Base-by-base conservation (phyloP, 2,888 invertebrate species). In the Acanthosepion esculentum region DNA sequence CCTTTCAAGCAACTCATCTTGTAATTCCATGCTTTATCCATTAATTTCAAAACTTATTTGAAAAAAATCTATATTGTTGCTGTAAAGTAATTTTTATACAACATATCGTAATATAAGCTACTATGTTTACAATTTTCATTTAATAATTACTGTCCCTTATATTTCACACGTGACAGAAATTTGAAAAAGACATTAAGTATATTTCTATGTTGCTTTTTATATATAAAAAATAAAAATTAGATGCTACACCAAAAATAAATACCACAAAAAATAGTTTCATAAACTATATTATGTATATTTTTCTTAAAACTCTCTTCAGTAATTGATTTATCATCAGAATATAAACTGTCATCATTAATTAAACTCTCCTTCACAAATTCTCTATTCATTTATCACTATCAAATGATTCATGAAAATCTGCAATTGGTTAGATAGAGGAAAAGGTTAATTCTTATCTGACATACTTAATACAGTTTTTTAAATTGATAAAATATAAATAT, bases 391-490 rank as follows among this genome's bases (percentile, higher is more conserved):
- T 78, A n/a, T 78, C 78, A 78, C 4, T n/a, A n/a, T 78, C 78
- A 78, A n/a, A 78, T 78, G n/a, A n/a, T 78, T 78, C n/a, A 78
- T 78, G 2, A 78, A 78, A 78, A 78, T 78, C 64, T 78, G 10
- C n/a, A n/a, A 78, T 78, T 78, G 29, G n/a, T 78, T n/a, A n/a
- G 64, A 78, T 23, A 78, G 8, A 78, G 78, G n/a, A 78, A 78
- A n/a, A 78, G 78, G 15, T 78, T n/a, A n/a, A n/a, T 78, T n/a
- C 78, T 78, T n/a, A 78, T 78, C 78, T 78, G n/a, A 78, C n/a
- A 78, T n/a, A n/a, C 18, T 78, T 78, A n/a, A n/a, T n/a, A n/a
- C n/a, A n/a, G n/a, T n/a, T 26, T 78, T 78, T 78, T 78, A 7
- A 29, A 78, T 78, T 78, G 64, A 78, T 78, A 26, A 78, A 78